Percentiles rank a stretch among this genome's conserved stretches.
These are phyloP conservation scores for Crotalus horridus DNA, from an alignment of 2,113 vertebrate species.

Conservation along the genomic window DNA sequence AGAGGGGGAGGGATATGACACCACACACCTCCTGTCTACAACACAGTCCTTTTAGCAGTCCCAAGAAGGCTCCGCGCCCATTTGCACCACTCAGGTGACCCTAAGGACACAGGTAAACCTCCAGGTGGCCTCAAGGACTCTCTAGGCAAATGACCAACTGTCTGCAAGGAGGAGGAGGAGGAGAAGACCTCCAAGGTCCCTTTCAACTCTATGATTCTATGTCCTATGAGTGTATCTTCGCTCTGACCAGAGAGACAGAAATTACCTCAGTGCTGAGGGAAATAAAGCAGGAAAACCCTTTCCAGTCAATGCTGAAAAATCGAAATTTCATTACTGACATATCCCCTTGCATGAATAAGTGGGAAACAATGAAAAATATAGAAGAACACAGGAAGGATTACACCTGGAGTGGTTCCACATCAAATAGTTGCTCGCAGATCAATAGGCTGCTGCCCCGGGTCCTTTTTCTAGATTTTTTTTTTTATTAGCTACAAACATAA, in stretches of 20 bases:
- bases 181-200: background rate
- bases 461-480: background rate
- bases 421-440: background rate
- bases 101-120: too few species aligned
- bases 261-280: background rate
- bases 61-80: too few species aligned
- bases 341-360: background rate
- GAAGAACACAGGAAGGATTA: background rate
- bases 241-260: background rate
- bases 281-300: background rate
- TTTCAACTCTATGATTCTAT: background rate
- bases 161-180: too few species aligned
- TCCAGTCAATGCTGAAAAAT: background rate
- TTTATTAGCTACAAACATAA: background rate
- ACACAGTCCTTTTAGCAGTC: too few species aligned
- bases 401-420: background rate
- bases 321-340: background rate
- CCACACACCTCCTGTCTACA: too few species aligned
- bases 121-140: too few species aligned
- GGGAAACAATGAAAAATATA: background rate
- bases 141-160: too few species aligned
- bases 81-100: too few species aligned
- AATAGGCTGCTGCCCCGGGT: background rate
- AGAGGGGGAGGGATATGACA: too few species aligned
- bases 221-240: background rate